Evolutionary conservation across 2,797 vertebrate species (phyloP).

Genomic region (Scleropages formosus): DNA sequence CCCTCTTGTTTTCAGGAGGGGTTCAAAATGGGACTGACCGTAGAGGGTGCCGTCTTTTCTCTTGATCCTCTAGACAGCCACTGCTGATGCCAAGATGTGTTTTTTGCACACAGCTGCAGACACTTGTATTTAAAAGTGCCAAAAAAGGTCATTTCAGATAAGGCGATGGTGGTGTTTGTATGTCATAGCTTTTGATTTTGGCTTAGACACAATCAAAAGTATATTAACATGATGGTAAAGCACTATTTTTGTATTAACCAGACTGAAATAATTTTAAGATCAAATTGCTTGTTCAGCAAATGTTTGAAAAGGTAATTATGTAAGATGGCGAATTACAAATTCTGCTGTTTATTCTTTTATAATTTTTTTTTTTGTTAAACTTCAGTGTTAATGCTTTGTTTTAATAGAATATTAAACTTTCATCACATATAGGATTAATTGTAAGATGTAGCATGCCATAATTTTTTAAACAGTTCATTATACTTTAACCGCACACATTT

Average conservation of each 20-base stretch:
- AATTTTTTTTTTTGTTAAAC: not conserved
- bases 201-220: conserved; percentile 57
- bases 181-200: conserved; percentile 68
- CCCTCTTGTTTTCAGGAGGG: conserved; percentile 85
- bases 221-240: conserved; percentile 60
- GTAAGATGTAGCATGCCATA: not conserved
- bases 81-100: conserved; percentile 80
- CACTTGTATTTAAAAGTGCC: conserved; percentile 69
- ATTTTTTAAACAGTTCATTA: too few species aligned
- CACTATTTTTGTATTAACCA: conserved; percentile 74
- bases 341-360: not conserved
- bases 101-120: conserved; percentile 53
- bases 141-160: conserved; percentile 58
- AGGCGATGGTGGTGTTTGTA: conserved; percentile 65
- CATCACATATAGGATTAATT: not conserved
- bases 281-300: conserved; percentile 52
- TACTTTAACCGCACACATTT: too few species aligned
- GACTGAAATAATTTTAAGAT: conserved; percentile 53
- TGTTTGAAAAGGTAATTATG: not conserved
- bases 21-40: conserved; percentile 99
- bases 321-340: too few species aligned
- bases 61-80: conserved; percentile 90
- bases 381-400: not conserved
- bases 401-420: not conserved
- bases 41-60: conserved; percentile 97